Base-by-base conservation (phyloP, 2,888 invertebrate species). In the Tupiocoris notatus region DNA sequence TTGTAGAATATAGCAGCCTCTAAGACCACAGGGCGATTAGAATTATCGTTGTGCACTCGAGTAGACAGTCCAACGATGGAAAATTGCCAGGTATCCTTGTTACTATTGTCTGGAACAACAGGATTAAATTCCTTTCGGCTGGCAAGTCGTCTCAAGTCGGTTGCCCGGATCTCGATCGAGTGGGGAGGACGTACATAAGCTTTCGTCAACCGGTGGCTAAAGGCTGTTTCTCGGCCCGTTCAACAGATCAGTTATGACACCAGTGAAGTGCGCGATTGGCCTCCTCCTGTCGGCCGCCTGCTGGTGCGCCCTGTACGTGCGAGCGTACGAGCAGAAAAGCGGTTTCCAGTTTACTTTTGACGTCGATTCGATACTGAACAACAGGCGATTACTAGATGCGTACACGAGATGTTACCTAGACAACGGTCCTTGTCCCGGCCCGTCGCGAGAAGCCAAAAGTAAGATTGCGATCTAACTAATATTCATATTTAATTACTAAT, bases 341-440 rank as follows among this genome's bases (percentile, higher is more conserved):
- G 75, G 75, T 0, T 25, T 66, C 18, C 56, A 21, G 54, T 66
- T 66, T 18, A 59, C 24, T 20, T 68, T 79, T 22, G 79, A 79
- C 23, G 75, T 79, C n/a, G 79, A 79, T 18, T 59, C 74, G 0
- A 76, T 79, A 3, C 62, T 79, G 0, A 76, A 25, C 65, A 79
- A 79, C 61, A 61, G 59, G 17, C 74, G 79, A 23, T 70, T 79
- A 1, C 71, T 79, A 23, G 79, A 79, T 58, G 77, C 79, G 18
- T 77, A 79, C 74, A 73, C 77, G 1, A 57, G 65, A 21, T 79
- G 79, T 57, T 79, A 77, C 23, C 62, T 79, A 23, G 79, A 78
- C 68, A 64, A 67, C 22, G 79, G 79, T 0, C 78, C 78, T 2
- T 79, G 79, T 20, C 75, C 78, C 6, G 77, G 76, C 1, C 73